Evolutionary conservation across 2,888 invertebrate genomes (phyloP), one percentile per base, ranked within the genome.

Genomic region (Athalia rosae): DNA sequence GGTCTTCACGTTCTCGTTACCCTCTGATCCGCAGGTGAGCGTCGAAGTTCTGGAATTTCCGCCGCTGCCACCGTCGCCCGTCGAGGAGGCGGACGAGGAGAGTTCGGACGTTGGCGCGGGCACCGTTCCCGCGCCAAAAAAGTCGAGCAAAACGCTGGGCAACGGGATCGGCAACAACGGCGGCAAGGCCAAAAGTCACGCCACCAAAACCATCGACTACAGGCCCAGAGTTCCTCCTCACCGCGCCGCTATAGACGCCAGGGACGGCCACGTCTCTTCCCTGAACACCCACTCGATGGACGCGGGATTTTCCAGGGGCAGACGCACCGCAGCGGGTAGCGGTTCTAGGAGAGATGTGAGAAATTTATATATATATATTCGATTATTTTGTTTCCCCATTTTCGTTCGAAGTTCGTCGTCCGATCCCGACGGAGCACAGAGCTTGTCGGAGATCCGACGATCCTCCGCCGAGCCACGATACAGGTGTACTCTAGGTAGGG

Each of bases 241-340:
- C 79, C 95, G 95, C 87, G 93, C 93, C 13, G 83, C 85, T 74
- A 84, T 87, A 79, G 89, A 89, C 69, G 84, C 87, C 43, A 89
- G 88, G 77, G 88, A 90, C 81, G 88, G 90, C 80, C 88, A 88
- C 77, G 86, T 93, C 53, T 89, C 90, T 6, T 95, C 95, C 81
- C 92, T 96, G 80, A 96, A 96, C 89, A 96, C 96, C 81, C 93
- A 96, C 85, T 96, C 96, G 6, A 96, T 96, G 94, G 96, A 96
- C 87, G 95, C 95, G 3, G 94, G 95, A 81, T 95, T 94, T 86
- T 94, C 83, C 79, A 87, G 85, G 81, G 88, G 90, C 81, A 84
- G 89, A 83, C 80, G 88, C 79, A 85, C 87, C 45, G 85, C 89
- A 82, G 81, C 85, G 67, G 83, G 87, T 82, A 84, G 86, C 79